These are phyloP conservation scores for Drosophila incognita DNA, from an alignment of 2,888 invertebrate genomes.

Conservation along the genomic window DNA sequence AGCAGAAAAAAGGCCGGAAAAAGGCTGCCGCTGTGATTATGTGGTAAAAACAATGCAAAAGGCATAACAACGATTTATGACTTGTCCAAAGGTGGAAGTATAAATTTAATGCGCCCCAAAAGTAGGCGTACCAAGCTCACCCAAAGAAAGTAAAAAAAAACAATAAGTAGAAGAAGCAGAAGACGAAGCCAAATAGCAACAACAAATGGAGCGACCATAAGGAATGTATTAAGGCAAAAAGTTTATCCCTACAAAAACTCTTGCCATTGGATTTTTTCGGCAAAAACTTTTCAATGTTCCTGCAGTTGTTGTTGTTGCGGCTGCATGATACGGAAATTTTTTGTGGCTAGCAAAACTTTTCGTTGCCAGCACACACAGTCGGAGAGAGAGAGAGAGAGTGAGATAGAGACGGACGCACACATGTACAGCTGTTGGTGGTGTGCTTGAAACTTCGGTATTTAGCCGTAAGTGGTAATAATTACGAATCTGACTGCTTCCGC, in stretches of 20 bases:
- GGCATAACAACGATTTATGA: constrained; percentile 76
- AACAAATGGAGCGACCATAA: constrained; percentile 23
- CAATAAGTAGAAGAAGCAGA: constrained; percentile 18
- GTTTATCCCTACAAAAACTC: constrained; percentile 59
- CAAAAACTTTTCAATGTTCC: constrained; percentile 63
- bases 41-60: constrained; percentile 10
- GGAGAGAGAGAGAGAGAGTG: background rate
- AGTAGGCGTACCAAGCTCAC: constrained; percentile 38
- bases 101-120: constrained; percentile 68
- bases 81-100: constrained; percentile 59
- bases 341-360: constrained; percentile 59
- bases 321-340: constrained; percentile 72
- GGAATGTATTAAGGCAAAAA: constrained; percentile 71
- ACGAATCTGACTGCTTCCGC: constrained; percentile 50
- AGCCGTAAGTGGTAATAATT: constrained; percentile 81
- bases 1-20: constrained; percentile 25
- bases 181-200: constrained; percentile 4
- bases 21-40: constrained; percentile 46
- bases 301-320: constrained; percentile 52
- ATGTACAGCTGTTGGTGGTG: constrained; percentile 12
- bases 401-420: background rate
- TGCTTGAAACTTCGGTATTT: constrained; percentile 64
- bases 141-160: constrained; percentile 20
- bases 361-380: constrained; percentile 26
- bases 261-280: constrained; percentile 32